These are phyloP conservation scores for Syngnathus acus DNA, from an alignment of 2,797 vertebrate genomes.

Conservation along the genomic window DNA sequence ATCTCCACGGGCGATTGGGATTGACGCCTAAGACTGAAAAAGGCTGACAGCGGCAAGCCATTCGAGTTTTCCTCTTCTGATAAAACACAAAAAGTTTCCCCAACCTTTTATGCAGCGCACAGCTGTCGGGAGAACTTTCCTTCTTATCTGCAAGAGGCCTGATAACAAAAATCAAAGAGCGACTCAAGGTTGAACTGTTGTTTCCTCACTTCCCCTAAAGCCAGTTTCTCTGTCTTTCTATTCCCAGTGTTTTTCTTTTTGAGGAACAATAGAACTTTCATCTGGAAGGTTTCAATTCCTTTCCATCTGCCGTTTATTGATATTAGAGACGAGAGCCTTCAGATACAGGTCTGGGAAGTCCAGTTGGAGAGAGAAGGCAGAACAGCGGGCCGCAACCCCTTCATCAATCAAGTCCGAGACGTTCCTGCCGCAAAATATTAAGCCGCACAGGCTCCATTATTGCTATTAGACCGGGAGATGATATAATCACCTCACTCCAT, in stretches of 20 bases:
- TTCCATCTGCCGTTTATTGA: slow-evolving; percentile 20
- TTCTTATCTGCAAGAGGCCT: slow-evolving; percentile 27
- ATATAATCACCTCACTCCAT: slow-evolving; percentile 43
- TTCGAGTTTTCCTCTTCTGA: slow-evolving; percentile 13
- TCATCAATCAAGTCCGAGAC: slow-evolving; percentile 51
- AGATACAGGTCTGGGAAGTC: slow-evolving; percentile 15
- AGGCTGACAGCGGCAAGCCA: slow-evolving; percentile 15
- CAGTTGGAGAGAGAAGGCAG: slow-evolving; percentile 35
- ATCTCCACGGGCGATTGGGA: neutral
- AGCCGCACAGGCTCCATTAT: slow-evolving; percentile 48
- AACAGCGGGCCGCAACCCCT: slow-evolving; percentile 29
- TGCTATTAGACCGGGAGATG: slow-evolving; percentile 47
- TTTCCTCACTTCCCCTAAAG: slow-evolving; percentile 15
- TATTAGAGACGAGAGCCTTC: slow-evolving; percentile 15
- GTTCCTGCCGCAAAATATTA: slow-evolving; percentile 40
- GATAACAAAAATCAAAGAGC: slow-evolving; percentile 46
- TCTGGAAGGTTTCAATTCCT: slow-evolving; percentile 28
- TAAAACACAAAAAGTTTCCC: slow-evolving; percentile 30
- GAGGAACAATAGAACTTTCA: slow-evolving; percentile 5
- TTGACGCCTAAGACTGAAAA: slow-evolving; percentile 10
- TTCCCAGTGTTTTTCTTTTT: neutral
- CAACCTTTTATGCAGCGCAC: slow-evolving; percentile 6
- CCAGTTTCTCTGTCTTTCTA: neutral
- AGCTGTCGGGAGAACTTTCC: slow-evolving; percentile 29
- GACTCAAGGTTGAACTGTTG: slow-evolving; percentile 36